Conservation (phyloP, 1,140 invertebrate genomes). For the Grapholita molesta region DNA sequence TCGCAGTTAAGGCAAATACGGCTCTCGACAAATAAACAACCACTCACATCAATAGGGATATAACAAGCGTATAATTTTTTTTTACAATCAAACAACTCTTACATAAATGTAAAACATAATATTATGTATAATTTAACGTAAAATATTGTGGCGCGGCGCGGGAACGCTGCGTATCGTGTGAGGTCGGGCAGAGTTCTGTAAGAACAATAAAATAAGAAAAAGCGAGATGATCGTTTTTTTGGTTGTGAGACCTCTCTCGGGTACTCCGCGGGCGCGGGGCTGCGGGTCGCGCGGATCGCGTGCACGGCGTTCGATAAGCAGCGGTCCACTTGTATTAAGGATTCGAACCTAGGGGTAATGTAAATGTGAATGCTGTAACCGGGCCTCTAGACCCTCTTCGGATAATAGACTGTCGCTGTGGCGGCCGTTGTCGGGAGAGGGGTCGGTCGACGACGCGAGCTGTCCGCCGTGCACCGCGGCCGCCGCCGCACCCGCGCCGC, state of each 20-base stretch:
- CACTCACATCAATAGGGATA: constrained; percentile 73
- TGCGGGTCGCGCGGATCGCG: not conserved
- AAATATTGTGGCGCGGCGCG: constrained; percentile 56
- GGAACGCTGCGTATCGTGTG: constrained; percentile 21
- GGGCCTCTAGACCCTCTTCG: constrained; percentile 25
- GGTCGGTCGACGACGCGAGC: not conserved
- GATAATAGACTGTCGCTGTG: constrained; percentile 1
- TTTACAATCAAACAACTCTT: constrained; percentile 73
- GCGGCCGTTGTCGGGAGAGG: not conserved
- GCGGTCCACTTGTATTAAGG: constrained; percentile 21
- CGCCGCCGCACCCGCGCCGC: constrained; percentile 29
- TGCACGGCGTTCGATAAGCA: not conserved
- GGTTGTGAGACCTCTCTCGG: not conserved
- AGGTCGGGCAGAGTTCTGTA: constrained; percentile 12
- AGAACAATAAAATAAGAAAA: not conserved
- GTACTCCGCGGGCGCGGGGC: not conserved
- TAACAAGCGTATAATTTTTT: constrained; percentile 74
- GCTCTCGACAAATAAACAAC: constrained; percentile 93
- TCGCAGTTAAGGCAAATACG: constrained; percentile 96
- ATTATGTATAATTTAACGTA: constrained; percentile 76
- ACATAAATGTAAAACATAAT: constrained; percentile 79
- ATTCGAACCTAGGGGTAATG: constrained; percentile 23
- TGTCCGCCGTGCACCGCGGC: constrained; percentile 6
- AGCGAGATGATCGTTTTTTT: not conserved
- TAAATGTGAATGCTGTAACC: not conserved